Evolutionary conservation across 2,888 invertebrate genomes (phyloP).

Genomic region (Falcaria lacertinaria): DNA sequence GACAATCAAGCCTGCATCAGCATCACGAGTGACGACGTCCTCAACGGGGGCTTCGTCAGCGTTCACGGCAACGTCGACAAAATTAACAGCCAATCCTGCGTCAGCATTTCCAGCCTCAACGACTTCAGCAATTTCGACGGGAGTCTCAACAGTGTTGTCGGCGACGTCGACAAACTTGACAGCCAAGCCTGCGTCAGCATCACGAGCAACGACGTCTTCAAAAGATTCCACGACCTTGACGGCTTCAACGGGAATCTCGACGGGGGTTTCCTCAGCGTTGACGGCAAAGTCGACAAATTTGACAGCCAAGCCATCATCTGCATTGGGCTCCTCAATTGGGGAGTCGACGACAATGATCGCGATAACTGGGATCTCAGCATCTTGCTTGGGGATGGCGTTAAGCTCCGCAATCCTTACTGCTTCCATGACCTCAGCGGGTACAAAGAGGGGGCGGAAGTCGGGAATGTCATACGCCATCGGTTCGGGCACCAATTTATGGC

Average conservation of each 20-base stretch:
- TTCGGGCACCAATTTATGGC: constrained; percentile 9
- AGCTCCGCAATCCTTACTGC: constrained; percentile 8
- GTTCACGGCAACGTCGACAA: background rate
- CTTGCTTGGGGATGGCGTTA: constrained; percentile 2
- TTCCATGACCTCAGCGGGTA: constrained; percentile 22
- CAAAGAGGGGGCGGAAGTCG: constrained; percentile 18
- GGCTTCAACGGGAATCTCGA: background rate
- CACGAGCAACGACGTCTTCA: constrained; percentile 5
- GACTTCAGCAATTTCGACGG: background rate
- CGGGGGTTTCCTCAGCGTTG: constrained; percentile 2
- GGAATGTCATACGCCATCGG: constrained; percentile 6
- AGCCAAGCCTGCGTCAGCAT: constrained; percentile 3
- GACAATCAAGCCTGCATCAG: constrained; percentile 4
- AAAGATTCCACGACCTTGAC: background rate
- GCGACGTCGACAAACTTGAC: constrained; percentile 7
- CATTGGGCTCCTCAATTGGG: background rate
- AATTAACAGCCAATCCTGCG: too few species aligned
- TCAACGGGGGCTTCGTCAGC: constrained; percentile 1
- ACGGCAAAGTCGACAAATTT: constrained; percentile 10
- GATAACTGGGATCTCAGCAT: constrained; percentile 2
- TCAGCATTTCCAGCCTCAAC: too few species aligned
- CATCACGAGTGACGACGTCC: constrained; percentile 3
- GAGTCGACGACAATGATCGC: constrained; percentile 14
- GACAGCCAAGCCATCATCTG: constrained; percentile 5
- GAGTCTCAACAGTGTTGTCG: constrained; percentile 6